Evolutionary conservation across 2,113 vertebrate genomes (phyloP), one percentile per base, ranked within the genome.

Genomic region (Mionectes macconnelli): DNA sequence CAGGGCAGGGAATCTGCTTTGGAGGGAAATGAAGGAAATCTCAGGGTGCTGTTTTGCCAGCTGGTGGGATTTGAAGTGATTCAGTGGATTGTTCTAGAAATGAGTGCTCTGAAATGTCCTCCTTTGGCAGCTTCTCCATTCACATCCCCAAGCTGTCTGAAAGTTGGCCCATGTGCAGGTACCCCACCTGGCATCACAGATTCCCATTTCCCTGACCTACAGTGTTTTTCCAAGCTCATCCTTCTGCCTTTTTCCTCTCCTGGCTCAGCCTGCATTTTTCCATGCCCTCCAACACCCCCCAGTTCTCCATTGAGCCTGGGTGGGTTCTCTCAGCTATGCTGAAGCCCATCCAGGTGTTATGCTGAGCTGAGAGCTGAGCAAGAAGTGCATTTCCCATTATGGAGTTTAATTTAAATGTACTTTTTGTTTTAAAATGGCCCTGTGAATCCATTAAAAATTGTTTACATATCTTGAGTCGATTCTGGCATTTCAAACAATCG

Each of bases 401-500:
- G 7, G 50, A 62, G 30, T 55, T 79, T 44, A 82, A 83, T 72
- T 93, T 55, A 75, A 66, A 40, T 4, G 14, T 23, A 5, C 15
- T 45, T 69, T 86, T 84, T 84, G 31, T 64, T 81, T 56, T 2
- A 1, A 64, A 70, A 70, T 35, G 50, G 86, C 79, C 55, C 88
- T 39, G 31, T 74, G 82, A 90, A 95, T 80, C 59, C 50, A 59
- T 62, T 77, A 88, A 68, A 89, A 80, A 28, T 25, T 80, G 85
- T 97, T 96, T 90, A 88, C 40, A 20, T 78, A 59, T 87, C 91
- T 68, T 53, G 67, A 87, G 63, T 73, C 17, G 2, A 63, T 95
- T 89, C 76, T 89, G 72, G 45, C 68, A 89, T 96, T 95, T 95
- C 82, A 89, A 80, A 81, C 49, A 55, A 50, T 60, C 12, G 21